These are phyloP conservation scores for Arctopsyche grandis DNA, from an alignment of 1,140 invertebrate genomes.

Conservation along the genomic window DNA sequence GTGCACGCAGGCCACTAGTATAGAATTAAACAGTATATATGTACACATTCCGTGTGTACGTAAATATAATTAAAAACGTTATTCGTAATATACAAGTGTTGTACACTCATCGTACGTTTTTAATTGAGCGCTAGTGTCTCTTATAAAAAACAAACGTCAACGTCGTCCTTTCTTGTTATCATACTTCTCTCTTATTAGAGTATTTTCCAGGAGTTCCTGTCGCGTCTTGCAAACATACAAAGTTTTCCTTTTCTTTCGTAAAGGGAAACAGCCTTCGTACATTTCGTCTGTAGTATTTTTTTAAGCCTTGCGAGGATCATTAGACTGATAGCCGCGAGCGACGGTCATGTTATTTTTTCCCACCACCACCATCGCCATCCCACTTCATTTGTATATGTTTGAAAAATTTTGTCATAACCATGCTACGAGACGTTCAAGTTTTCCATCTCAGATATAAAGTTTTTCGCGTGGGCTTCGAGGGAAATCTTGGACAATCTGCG, in stretches of 20 bases:
- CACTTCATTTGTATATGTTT: background rate
- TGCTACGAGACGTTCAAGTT: slow-evolving; percentile 21
- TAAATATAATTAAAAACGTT: too few species aligned
- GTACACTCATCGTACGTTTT: background rate
- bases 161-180: background rate
- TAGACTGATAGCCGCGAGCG: slow-evolving; percentile 45
- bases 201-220: slow-evolving; percentile 9
- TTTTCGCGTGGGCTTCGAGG: slow-evolving; percentile 5
- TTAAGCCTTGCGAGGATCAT: slow-evolving; percentile 38
- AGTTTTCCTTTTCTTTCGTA: slow-evolving; percentile 18
- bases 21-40: too few species aligned
- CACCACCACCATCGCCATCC: background rate
- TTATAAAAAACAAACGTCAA: background rate
- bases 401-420: slow-evolving; percentile 45
- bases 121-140: background rate
- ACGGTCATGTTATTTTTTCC: slow-evolving; percentile 42
- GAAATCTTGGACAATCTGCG: slow-evolving; percentile 21
- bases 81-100: too few species aligned
- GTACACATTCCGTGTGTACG: too few species aligned
- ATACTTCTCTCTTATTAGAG: slow-evolving; percentile 6
- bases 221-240: slow-evolving; percentile 37
- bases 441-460: background rate
- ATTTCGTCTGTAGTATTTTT: slow-evolving; percentile 30
- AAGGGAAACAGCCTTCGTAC: slow-evolving; percentile 1
- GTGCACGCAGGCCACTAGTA: too few species aligned